phyloP scores from a whole-genome alignment of 1,140 invertebrate species.

The Acromyrmex heyeri region DNA sequence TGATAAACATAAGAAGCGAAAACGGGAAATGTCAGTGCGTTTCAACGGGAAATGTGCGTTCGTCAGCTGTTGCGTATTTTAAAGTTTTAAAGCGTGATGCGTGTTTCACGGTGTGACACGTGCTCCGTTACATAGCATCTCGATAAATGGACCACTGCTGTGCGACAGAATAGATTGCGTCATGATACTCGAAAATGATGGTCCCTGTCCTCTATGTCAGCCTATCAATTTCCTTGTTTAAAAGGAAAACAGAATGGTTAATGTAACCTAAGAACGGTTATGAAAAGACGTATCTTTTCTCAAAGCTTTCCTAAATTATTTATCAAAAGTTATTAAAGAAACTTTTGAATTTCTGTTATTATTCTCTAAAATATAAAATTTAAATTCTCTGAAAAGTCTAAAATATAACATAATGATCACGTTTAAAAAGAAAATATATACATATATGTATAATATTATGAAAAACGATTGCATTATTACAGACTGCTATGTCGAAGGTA shows the following conservation, averaged over 20 bases:
- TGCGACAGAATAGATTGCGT: conserved; percentile 24
- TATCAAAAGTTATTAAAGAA: background rate
- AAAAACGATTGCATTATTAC: background rate
- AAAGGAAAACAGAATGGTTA: background rate
- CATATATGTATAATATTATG: background rate
- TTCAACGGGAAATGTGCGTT: conserved; percentile 1
- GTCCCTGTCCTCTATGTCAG: background rate
- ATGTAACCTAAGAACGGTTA: background rate
- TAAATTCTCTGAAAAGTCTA: background rate
- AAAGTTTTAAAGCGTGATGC: conserved; percentile 29
- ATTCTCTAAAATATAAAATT: background rate
- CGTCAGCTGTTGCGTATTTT: conserved; percentile 67
- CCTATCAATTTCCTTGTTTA: conserved; percentile 37
- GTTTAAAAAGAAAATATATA: background rate
- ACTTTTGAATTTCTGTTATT: conserved; percentile 7
- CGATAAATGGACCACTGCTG: background rate
- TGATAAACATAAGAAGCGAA: conserved; percentile 37
- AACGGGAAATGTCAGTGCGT: conserved; percentile 35
- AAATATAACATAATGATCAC: background rate
- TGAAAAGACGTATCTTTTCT: background rate
- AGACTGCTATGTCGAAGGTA: background rate
- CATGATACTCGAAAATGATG: conserved; percentile 1
- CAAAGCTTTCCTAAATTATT: background rate
- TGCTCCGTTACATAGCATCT: background rate
- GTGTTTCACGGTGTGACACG: conserved; percentile 22